A percentile compares a stretch with the other conserved stretches of the same genome.
Evolutionary conservation across 2,113 vertebrate genomes (phyloP).

Genomic region (Rhodinocichla rosea): DNA sequence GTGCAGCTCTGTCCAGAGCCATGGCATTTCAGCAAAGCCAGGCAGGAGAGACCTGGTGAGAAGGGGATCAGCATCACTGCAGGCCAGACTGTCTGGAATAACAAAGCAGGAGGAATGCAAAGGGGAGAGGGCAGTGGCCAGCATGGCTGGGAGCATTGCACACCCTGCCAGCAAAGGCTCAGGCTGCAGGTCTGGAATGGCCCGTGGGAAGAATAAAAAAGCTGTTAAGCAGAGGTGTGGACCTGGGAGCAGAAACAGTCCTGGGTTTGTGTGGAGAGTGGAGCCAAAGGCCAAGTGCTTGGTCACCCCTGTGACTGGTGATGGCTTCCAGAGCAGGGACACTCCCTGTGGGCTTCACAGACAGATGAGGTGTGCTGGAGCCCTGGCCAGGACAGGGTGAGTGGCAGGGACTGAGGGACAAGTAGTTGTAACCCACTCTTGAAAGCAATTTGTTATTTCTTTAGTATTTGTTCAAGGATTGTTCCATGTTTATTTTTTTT

Average conservation of each 20-base stretch:
- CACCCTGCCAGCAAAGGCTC: not conserved
- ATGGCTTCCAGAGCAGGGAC: not conserved
- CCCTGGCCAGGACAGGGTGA: not conserved
- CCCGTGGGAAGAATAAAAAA: slow-evolving; percentile 44
- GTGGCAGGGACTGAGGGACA: not conserved
- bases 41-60: not conserved
- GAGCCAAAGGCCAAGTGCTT: not conserved
- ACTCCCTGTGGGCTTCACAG: not conserved
- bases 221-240: slow-evolving; percentile 34
- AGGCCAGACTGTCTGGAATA: slow-evolving; percentile 17
- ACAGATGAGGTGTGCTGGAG: not conserved
- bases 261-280: not conserved
- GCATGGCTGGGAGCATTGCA: not conserved
- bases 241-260: slow-evolving; percentile 3
- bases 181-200: slow-evolving; percentile 7
- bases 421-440: not conserved
- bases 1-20: not conserved
- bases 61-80: not conserved
- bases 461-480: not conserved
- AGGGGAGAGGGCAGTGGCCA: slow-evolving; percentile 26
- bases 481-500: not conserved
- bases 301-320: not conserved
- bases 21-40: not conserved
- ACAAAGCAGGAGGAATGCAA: not conserved
- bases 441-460: not conserved